Evolutionary conservation across 2,797 vertebrate genomes (phyloP), one percentile per base, ranked within the genome.

Genomic region (Mus caroli): DNA sequence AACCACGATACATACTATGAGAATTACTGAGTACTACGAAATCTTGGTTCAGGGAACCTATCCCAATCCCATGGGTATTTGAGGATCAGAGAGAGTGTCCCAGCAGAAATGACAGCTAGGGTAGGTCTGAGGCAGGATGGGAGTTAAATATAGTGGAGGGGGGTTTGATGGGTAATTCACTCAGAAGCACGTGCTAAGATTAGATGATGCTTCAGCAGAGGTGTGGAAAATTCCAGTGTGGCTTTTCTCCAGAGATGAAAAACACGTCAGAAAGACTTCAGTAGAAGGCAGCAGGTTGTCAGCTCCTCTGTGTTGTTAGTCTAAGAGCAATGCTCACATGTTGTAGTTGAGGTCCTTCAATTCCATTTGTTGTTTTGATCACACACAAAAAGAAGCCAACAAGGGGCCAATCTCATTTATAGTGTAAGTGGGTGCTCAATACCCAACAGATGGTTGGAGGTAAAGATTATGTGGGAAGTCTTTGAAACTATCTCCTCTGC

Each of bases 401-500:
- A 75, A 88, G 12, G 56, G 31, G 46, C 40, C 92, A 93, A 64
- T 28, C 9, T 89, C 52, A 26, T 89, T 85, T 34, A 75, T 84
- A 82, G 85, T 96, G 56, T 62, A 95, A 91, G 87, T 43, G 40
- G 62, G 87, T 56, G 58, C 64, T 73, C 14, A 52, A 37, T 17
- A 71, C 34, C 69, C 69, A 71, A 60, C 80, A 88, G 77, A 78
- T 75, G 75, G 84, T 64, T 43, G 37, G 52, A 87, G 19, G 28
- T 31, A 82, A 50, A 92, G 85, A n/a, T 92, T 83, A 69, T 20
- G 9, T 34, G 91, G 50, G 91, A 64, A 71, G 43, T 79, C 54
- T 60, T 83, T 82, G 91, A 96, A 87, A 97, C 46, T 87, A 31
- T 84, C 78, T 89, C 85, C 28, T 64, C 56, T 88, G 56, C 60